phyloP scores from a whole-genome alignment of 2,888 invertebrate species.

The Lasioglossum leucozonium region DNA sequence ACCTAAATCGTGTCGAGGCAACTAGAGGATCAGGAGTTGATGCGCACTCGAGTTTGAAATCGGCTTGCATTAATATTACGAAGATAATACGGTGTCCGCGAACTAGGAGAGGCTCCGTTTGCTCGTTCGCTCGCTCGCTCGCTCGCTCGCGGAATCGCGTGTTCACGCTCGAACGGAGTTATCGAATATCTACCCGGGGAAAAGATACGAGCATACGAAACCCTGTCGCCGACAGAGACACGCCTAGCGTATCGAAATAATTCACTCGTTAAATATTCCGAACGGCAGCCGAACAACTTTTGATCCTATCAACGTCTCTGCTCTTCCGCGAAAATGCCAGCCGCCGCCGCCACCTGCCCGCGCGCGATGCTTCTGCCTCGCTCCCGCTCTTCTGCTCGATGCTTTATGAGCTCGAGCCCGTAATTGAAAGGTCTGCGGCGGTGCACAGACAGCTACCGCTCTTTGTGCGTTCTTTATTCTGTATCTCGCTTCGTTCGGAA shows the following conservation, averaged over 20 bases:
- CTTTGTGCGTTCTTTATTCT: not conserved
- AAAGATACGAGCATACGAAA: not conserved
- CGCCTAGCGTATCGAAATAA: not conserved
- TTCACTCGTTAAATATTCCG: slow-evolving; percentile 8
- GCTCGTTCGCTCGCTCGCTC: slow-evolving; percentile 30
- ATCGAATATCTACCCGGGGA: slow-evolving; percentile 33
- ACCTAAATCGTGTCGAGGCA: slow-evolving; percentile 65
- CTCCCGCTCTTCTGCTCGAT: not conserved
- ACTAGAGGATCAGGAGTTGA: slow-evolving; percentile 69
- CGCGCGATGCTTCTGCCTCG: not conserved
- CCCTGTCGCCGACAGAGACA: slow-evolving; percentile 3
- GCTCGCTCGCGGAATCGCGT: slow-evolving; percentile 47
- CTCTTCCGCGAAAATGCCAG: slow-evolving; percentile 11
- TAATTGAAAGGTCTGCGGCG: not conserved
- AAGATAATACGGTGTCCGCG: slow-evolving; percentile 61
- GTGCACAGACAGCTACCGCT: not conserved
- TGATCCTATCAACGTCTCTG: slow-evolving; percentile 22
- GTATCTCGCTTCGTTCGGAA: not conserved
- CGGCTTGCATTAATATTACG: slow-evolving; percentile 67
- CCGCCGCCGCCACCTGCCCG: too few species aligned
- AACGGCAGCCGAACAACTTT: not conserved
- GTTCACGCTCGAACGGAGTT: slow-evolving; percentile 50
- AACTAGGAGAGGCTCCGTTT: not conserved
- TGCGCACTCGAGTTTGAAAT: slow-evolving; percentile 65
- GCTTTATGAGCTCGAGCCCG: not conserved